Evolutionary conservation across 2,888 invertebrate species (phyloP).

Genomic region (Dioctria rufipes): DNA sequence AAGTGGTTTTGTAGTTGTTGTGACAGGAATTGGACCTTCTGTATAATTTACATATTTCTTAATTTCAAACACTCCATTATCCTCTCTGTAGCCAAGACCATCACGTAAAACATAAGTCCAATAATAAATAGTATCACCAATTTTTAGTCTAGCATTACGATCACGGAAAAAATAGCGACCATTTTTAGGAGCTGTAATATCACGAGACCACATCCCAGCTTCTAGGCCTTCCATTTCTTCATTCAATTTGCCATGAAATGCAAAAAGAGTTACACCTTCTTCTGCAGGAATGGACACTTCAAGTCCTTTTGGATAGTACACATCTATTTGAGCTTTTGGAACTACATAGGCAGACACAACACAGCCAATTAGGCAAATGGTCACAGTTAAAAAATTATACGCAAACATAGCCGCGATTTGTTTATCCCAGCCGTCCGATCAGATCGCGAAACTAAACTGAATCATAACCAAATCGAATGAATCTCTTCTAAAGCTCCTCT

Average conservation of each 20-base stretch:
- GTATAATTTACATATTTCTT: constrained; percentile 14
- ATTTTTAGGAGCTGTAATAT: constrained; percentile 76
- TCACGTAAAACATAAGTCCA: constrained; percentile 83
- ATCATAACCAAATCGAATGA: too few species aligned
- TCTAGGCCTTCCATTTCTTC: constrained; percentile 80
- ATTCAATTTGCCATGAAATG: constrained; percentile 84
- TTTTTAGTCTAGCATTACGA: constrained; percentile 74
- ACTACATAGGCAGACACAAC: constrained; percentile 66
- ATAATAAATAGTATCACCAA: constrained; percentile 81
- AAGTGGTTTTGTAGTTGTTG: not conserved
- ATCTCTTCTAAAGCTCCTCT: too few species aligned
- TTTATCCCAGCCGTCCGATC: too few species aligned
- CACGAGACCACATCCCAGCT: constrained; percentile 78
- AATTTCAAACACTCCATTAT: constrained; percentile 69
- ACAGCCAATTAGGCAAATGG: too few species aligned
- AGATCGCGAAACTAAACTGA: too few species aligned
- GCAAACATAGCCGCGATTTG: too few species aligned
- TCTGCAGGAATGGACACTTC: constrained; percentile 74
- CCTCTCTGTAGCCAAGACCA: constrained; percentile 79
- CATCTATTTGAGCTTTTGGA: constrained; percentile 72
- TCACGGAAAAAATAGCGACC: constrained; percentile 81
- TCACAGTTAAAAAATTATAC: too few species aligned
- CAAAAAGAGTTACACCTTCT: constrained; percentile 80
- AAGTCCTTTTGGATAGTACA: constrained; percentile 73
- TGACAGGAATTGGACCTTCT: not conserved